Evolutionary conservation across 2,113 vertebrate species (phyloP).

Genomic region (Oriolus oriolus): DNA sequence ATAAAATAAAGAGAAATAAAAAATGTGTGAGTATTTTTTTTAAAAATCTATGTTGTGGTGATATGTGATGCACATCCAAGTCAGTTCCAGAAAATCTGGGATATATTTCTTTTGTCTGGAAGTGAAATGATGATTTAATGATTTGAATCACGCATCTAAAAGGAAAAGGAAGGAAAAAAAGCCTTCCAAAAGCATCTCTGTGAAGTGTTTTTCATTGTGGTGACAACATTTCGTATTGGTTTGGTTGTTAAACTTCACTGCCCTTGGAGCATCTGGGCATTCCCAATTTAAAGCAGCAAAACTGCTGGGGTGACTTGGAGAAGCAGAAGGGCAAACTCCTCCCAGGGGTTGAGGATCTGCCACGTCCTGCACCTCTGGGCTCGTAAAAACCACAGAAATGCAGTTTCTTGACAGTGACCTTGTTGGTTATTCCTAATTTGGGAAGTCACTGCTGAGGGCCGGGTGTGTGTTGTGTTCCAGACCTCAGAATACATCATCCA

Average conservation of each 20-base stretch:
- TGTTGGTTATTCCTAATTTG: not conserved
- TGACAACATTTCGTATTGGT: not conserved
- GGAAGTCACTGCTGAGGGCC: not conserved
- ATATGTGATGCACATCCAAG: not conserved
- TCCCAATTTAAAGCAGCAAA: not conserved
- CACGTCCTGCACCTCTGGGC: not conserved
- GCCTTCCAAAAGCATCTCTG: not conserved
- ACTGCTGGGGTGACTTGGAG: not conserved
- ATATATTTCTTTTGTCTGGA: not conserved
- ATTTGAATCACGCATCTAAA: not conserved
- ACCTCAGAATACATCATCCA: conserved; percentile 99
- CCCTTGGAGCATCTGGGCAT: not conserved
- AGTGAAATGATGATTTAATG: not conserved
- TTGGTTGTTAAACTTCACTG: not conserved
- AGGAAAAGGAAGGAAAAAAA: not conserved
- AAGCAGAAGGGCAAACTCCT: not conserved
- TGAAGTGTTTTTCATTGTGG: not conserved
- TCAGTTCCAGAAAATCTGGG: not conserved
- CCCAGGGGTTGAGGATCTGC: not conserved
- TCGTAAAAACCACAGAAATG: not conserved
- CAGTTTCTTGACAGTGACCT: not conserved
- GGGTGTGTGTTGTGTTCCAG: conserved; percentile 70
- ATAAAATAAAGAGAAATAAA: conserved; percentile 28
- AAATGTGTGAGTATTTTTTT: not conserved
- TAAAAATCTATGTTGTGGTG: not conserved